Conservation (phyloP, 2,888 invertebrate genomes). For the Allolobophora icterica region DNA sequence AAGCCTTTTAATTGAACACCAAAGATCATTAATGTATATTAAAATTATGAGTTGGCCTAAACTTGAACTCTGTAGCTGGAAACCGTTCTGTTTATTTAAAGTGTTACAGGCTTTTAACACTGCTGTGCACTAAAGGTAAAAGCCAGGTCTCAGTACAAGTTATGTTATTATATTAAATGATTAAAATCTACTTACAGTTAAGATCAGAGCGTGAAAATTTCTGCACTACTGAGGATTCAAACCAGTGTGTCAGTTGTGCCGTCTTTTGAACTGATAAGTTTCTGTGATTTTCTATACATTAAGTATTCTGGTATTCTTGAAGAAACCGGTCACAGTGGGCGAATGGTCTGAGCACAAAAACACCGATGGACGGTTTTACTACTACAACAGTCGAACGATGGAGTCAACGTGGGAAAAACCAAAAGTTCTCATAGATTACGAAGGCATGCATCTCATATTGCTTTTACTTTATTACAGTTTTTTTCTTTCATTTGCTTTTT, state of each 20-base stretch:
- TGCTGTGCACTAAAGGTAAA: not conserved
- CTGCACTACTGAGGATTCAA: not conserved
- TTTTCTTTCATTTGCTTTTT: not conserved
- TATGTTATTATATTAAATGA: not conserved
- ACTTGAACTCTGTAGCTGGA: not conserved
- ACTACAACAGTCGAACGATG: slow-evolving; percentile 83
- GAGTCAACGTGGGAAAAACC: slow-evolving; percentile 98
- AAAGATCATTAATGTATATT: too few species aligned
- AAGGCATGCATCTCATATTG: slow-evolving; percentile 72
- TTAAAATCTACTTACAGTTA: not conserved
- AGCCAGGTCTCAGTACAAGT: too few species aligned
- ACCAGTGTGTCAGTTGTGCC: not conserved
- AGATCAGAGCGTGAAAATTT: not conserved
- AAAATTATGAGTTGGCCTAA: too few species aligned
- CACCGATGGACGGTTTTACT: slow-evolving; percentile 81
- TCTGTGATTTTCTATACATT: not conserved
- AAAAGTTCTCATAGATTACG: slow-evolving; percentile 82
- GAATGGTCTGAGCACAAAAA: slow-evolving; percentile 96
- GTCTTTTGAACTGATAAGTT: not conserved
- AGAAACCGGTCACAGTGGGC: slow-evolving; percentile 59
- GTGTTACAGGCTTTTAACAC: not conserved
- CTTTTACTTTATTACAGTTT: not conserved
- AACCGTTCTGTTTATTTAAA: not conserved
- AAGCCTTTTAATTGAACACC: too few species aligned
- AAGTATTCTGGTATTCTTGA: not conserved